Evolutionary conservation across 2,888 invertebrate species (phyloP).

Genomic region (Oligia latruncula): DNA sequence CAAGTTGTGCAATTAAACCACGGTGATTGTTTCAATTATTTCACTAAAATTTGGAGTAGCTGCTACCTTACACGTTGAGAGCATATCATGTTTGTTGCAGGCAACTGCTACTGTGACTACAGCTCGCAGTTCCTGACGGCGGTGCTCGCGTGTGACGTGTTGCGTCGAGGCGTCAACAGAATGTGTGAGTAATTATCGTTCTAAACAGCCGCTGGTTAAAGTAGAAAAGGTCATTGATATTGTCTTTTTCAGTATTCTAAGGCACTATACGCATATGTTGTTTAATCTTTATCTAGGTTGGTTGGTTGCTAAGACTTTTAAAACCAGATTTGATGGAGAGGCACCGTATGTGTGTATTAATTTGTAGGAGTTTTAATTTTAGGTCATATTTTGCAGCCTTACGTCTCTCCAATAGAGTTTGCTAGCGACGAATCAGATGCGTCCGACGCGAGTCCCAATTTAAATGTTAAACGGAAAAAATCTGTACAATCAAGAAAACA

Average conservation of each 20-base stretch:
- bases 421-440: constrained; percentile 74
- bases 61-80: constrained; percentile 4
- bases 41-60: constrained; percentile 14
- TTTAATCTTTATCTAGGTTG: constrained; percentile 20
- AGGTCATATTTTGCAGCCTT: constrained; percentile 89
- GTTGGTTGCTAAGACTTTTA: constrained; percentile 17
- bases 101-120: constrained; percentile 85
- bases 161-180: constrained; percentile 80
- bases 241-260: constrained; percentile 37
- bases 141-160: constrained; percentile 83
- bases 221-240: constrained; percentile 22
- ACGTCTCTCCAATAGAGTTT: constrained; percentile 85
- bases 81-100: constrained; percentile 65
- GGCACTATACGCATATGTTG: constrained; percentile 37
- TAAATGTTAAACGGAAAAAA: constrained; percentile 71
- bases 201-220: constrained; percentile 8
- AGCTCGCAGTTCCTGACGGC: constrained; percentile 84
- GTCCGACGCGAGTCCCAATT: constrained; percentile 59
- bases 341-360: constrained; percentile 43
- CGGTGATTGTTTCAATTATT: constrained; percentile 70
- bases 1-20: constrained; percentile 82
- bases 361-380: constrained; percentile 79
- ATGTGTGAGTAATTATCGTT: constrained; percentile 80
- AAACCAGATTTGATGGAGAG: constrained; percentile 7
- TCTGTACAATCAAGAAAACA: constrained; percentile 64